These are phyloP conservation scores for Molorchus minor DNA, from an alignment of 2,888 invertebrate species.

Conservation along the genomic window DNA sequence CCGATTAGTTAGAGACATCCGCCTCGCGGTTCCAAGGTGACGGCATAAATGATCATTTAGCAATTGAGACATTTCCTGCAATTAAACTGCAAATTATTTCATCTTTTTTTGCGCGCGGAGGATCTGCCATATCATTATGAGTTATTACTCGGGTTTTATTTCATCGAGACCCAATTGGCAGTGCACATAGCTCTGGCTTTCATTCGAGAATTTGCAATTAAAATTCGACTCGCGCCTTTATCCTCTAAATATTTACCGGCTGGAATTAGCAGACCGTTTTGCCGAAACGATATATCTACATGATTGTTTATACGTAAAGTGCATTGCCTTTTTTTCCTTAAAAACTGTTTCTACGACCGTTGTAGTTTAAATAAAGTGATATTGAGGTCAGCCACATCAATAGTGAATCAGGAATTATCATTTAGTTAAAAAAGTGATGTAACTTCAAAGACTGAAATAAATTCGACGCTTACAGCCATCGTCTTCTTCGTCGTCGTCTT, in stretches of 20 bases:
- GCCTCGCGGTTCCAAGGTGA: conserved; percentile 7
- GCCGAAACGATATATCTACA: not conserved
- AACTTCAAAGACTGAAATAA: too few relatives aligned
- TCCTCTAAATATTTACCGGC: conserved; percentile 20
- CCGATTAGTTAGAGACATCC: conserved; percentile 9
- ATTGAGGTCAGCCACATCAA: too few relatives aligned
- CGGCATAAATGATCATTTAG: conserved; percentile 14
- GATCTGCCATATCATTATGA: conserved; percentile 19
- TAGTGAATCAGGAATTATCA: too few relatives aligned
- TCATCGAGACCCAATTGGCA: conserved; percentile 17
- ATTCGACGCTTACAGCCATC: too few relatives aligned
- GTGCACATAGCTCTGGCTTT: conserved; percentile 11
- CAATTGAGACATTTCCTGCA: conserved; percentile 28
- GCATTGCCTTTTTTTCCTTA: conserved; percentile 1
- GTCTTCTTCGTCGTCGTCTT: too few relatives aligned
- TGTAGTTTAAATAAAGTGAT: too few relatives aligned
- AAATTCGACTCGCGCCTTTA: conserved; percentile 10
- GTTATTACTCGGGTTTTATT: conserved; percentile 20
- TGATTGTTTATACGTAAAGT: not conserved
- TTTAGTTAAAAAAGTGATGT: too few relatives aligned
- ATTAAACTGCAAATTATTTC: conserved; percentile 19
- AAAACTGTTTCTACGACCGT: not conserved
- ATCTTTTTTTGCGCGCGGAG: conserved; percentile 14
- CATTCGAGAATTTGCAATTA: conserved; percentile 16
- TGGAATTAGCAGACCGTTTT: conserved; percentile 10